Percentiles rank a stretch among this genome's conserved stretches.
Evolutionary conservation across 2,113 vertebrate species (phyloP).

Genomic region (Pleuronectes platessa): DNA sequence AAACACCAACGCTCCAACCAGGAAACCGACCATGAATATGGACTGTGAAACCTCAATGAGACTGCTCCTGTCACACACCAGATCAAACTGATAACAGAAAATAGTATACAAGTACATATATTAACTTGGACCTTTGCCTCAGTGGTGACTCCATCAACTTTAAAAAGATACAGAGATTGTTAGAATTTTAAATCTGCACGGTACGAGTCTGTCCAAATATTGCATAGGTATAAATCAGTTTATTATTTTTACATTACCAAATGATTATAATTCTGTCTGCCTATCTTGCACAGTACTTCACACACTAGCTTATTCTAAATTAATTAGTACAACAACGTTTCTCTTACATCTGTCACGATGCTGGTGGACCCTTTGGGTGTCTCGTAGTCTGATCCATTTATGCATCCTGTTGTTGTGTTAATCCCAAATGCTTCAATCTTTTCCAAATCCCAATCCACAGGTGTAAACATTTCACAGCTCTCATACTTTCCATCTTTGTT

Average conservation of each 20-base stretch:
- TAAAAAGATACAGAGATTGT: too few relatives aligned
- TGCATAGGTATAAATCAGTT: too few relatives aligned
- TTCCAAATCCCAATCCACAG: conserved; percentile 78
- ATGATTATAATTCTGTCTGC: too few relatives aligned
- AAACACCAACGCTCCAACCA: conserved; percentile 85
- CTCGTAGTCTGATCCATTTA: conserved; percentile 81
- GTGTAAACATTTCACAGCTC: conserved; percentile 87
- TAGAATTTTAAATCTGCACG: too few relatives aligned
- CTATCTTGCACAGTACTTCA: too few relatives aligned
- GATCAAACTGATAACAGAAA: conserved; percentile 84
- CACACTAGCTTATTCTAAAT: too few relatives aligned
- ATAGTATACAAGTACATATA: neutral
- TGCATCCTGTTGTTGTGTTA: conserved; percentile 82
- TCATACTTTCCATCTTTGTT: conserved; percentile 69
- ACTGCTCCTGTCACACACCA: conserved; percentile 85
- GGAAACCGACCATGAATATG: conserved; percentile 87
- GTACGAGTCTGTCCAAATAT: too few relatives aligned
- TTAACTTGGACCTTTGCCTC: neutral
- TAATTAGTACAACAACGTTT: neutral
- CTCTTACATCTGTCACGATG: conserved; percentile 77
- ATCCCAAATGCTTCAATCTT: conserved; percentile 80
- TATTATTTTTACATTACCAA: too few relatives aligned
- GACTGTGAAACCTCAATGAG: conserved; percentile 86
- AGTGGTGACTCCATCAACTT: too few relatives aligned
- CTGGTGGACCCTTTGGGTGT: conserved; percentile 70